Evolutionary conservation across 1,140 invertebrate species (phyloP).

Genomic region (Batillaria attramentaria): DNA sequence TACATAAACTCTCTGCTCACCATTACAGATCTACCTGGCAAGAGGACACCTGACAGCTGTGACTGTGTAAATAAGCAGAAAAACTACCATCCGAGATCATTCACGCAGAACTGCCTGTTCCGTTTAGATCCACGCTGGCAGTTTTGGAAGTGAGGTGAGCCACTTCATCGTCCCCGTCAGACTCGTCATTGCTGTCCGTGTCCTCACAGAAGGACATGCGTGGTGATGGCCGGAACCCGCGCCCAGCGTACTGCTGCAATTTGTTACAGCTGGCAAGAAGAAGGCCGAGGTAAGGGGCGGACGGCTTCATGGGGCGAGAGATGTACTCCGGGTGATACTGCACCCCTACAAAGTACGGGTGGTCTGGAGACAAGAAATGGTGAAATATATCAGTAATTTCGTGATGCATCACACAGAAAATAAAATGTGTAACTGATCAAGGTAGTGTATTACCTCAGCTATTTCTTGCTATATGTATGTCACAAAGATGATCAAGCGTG

Average conservation of each 20-base stretch:
- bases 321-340: constrained; percentile 99
- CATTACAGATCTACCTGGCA: no score
- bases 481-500: no score
- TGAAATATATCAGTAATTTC: not conserved
- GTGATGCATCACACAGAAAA: not conserved
- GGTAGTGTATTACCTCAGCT: constrained; percentile 4
- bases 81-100: no score
- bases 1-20: no score
- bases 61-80: no score
- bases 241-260: constrained; percentile 50
- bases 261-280: constrained; percentile 77
- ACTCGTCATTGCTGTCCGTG: constrained; percentile 33
- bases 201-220: constrained; percentile 60
- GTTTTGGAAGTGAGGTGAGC: constrained; percentile 2
- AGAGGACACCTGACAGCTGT: no score
- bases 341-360: constrained; percentile 95
- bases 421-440: not conserved
- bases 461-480: no score
- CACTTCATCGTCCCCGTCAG: constrained; percentile 25
- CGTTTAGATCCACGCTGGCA: not conserved
- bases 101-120: not conserved
- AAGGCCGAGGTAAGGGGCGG: constrained; percentile 95
- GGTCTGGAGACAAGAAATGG: constrained; percentile 71
- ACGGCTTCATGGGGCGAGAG: constrained; percentile 92
- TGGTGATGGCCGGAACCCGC: constrained; percentile 63